Conservation (phyloP, 2,113 vertebrate species). For the Lampris incognitus region DNA sequence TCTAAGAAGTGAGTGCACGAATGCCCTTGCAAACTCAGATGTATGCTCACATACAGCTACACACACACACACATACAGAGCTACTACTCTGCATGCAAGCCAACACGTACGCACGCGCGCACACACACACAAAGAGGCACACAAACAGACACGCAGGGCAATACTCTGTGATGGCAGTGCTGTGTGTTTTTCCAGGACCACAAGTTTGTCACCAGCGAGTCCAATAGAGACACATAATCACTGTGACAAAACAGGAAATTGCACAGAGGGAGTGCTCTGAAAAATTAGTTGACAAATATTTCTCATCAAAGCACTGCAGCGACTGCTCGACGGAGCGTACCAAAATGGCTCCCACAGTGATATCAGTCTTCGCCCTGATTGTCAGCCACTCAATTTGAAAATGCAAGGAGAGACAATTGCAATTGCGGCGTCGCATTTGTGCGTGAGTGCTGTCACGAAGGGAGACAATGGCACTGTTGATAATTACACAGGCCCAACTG, state of each 20-base stretch:
- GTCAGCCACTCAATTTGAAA: background rate
- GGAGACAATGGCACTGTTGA: background rate
- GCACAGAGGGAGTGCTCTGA: background rate
- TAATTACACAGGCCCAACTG: background rate
- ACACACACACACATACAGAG: slow-evolving; percentile 2
- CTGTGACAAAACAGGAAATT: background rate
- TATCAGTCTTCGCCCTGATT: slow-evolving; percentile 3
- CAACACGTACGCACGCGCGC: background rate
- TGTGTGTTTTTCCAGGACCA: too few species aligned
- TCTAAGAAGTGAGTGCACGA: background rate
- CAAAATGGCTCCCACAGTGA: background rate
- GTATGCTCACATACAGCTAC: background rate
- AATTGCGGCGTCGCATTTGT: background rate
- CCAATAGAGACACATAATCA: background rate
- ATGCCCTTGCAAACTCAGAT: background rate
- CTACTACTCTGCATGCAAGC: background rate
- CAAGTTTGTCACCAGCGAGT: background rate
- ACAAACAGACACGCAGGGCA: background rate
- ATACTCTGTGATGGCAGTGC: background rate
- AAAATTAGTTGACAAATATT: slow-evolving; percentile 15
- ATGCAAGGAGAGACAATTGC: slow-evolving; percentile 1
- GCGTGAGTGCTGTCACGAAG: background rate
- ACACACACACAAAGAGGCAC: background rate
- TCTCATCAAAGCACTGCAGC: background rate
- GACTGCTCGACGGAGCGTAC: too few species aligned